Percentiles rank a stretch among this genome's conserved stretches.
phyloP scores from a whole-genome alignment of 2,797 vertebrate species.

The Kryptolebias ocellatus region DNA sequence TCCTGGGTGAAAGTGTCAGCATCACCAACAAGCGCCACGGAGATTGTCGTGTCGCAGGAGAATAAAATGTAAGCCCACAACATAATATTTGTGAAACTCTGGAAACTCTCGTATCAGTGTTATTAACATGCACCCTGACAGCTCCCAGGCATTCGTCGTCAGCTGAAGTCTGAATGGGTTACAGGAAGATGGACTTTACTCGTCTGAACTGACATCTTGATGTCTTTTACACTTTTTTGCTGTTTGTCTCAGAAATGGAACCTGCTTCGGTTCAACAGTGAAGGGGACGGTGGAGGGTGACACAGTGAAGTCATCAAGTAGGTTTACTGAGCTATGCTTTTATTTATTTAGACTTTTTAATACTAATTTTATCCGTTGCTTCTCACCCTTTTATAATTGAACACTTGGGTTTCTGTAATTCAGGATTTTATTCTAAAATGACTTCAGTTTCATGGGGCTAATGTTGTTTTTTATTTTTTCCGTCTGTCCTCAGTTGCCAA shows the following conservation, averaged over 20 bases:
- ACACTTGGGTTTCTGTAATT: too few relatives aligned
- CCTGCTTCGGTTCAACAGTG: accelerated
- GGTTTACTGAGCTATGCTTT: not conserved
- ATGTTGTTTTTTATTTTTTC: not conserved
- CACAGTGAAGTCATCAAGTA: accelerated
- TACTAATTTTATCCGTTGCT: not conserved
- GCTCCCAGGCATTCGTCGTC: too few relatives aligned
- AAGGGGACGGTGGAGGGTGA: accelerated
- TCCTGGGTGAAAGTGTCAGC: accelerated
- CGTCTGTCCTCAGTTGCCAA: conserved; percentile 12
- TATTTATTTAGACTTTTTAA: not conserved
- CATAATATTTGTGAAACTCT: not conserved
- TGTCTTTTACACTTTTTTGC: not conserved
- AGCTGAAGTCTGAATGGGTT: too few relatives aligned
- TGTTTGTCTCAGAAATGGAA: conserved; percentile 33
- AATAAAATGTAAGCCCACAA: conserved; percentile 41
- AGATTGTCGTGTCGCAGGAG: accelerated
- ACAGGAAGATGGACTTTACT: too few relatives aligned
- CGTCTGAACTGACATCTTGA: too few relatives aligned
- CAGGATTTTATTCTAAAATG: too few relatives aligned
- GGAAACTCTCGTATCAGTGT: too few relatives aligned
- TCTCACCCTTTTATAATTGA: not conserved
- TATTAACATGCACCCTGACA: too few relatives aligned
- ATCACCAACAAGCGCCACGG: accelerated
- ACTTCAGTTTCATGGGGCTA: too few relatives aligned